Percentiles rank a stretch among this genome's conserved stretches.
Conservation (phyloP, 1,140 invertebrate genomes). For the Pachyrhynchus sulphureomaculatus region DNA sequence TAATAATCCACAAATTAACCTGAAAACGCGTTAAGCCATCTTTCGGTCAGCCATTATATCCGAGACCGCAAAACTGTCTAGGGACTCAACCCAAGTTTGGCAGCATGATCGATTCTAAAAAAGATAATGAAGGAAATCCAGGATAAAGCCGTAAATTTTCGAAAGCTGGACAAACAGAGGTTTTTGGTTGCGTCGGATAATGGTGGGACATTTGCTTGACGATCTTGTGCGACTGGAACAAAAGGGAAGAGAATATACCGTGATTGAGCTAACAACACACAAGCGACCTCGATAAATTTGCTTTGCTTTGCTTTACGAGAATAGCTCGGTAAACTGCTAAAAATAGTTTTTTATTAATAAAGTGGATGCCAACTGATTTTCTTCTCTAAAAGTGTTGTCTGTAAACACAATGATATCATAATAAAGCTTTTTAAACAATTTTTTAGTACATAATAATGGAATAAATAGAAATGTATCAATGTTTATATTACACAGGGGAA, state of each 20-base stretch:
- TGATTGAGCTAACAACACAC: no score
- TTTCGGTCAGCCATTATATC: neutral
- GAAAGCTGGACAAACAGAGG: neutral
- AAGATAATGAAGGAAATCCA: neutral
- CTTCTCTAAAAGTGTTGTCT: no score
- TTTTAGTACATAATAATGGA: no score
- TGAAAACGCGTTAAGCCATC: neutral
- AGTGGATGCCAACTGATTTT: no score
- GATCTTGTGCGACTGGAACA: neutral
- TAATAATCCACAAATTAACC: neutral
- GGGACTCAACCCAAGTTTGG: neutral
- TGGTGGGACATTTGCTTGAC: neutral
- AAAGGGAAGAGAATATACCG: neutral
- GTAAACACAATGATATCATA: no score
- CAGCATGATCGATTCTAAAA: constrained; percentile 1
- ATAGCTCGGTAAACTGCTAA: no score
- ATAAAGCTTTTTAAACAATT: no score
- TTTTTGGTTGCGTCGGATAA: neutral
- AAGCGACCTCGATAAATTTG: no score
- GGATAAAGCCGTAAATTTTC: neutral
- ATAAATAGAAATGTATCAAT: no score
- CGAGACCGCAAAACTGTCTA: neutral
- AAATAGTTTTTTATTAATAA: no score
- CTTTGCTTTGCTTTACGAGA: no score
- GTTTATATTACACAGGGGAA: no score